A percentile compares a stretch with the other conserved stretches of the same genome.
phyloP scores from a whole-genome alignment of 2,113 vertebrate species.

The Pithys albifrons region DNA sequence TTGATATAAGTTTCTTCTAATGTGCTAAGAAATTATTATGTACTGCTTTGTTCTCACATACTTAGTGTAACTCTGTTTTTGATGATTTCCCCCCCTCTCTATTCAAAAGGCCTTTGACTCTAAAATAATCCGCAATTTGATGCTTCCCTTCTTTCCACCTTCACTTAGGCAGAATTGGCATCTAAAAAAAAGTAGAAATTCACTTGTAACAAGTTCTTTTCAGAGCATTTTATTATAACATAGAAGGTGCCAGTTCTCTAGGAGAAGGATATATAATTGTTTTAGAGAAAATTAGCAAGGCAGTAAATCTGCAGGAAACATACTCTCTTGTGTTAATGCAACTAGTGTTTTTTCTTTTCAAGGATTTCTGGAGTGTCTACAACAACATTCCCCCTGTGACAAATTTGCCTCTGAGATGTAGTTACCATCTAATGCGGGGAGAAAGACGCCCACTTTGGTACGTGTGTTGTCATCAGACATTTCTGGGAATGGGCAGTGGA shows the following conservation, averaged over 20 bases:
- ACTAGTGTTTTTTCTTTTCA: constrained; percentile 11
- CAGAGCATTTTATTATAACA: not conserved
- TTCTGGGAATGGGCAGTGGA: not conserved
- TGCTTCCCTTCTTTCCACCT: not conserved
- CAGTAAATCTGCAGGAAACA: not conserved
- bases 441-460: constrained; percentile 92
- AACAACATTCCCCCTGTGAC: constrained; percentile 94
- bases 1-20: not conserved
- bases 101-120: not conserved
- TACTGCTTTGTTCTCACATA: not conserved
- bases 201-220: not conserved
- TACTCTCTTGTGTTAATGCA: not conserved
- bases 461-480: not conserved
- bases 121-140: not conserved
- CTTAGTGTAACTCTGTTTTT: not conserved
- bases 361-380: constrained; percentile 98
- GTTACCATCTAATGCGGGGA: constrained; percentile 95
- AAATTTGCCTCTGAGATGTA: constrained; percentile 86
- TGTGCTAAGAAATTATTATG: not conserved
- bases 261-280: not conserved
- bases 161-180: not conserved
- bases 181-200: not conserved
- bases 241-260: not conserved
- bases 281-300: not conserved
- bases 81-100: not conserved